Evolutionary conservation across 2,797 vertebrate species (phyloP).

Genomic region (Poecile montanus): DNA sequence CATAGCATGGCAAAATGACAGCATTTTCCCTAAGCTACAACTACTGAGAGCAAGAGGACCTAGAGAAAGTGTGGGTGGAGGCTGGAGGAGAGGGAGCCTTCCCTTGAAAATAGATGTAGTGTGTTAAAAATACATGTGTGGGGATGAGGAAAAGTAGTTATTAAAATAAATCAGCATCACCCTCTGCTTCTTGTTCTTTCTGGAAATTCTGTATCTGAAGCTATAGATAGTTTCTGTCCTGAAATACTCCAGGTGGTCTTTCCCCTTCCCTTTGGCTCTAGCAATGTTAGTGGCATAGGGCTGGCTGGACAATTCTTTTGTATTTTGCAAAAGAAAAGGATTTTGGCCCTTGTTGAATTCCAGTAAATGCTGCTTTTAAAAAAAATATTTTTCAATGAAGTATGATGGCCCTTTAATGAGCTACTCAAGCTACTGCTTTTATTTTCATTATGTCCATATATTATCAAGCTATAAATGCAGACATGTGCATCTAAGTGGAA

Average conservation of each 20-base stretch:
- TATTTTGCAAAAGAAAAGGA: neutral
- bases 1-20: neutral
- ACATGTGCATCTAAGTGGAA: accelerated
- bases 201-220: conserved; percentile 10
- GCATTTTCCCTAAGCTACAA: neutral
- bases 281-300: neutral
- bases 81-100: neutral
- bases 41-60: neutral
- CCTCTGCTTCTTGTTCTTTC: neutral
- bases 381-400: neutral
- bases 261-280: neutral
- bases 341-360: neutral
- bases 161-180: neutral
- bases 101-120: neutral
- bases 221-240: neutral
- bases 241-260: neutral
- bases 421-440: neutral
- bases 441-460: neutral
- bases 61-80: neutral
- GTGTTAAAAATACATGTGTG: neutral
- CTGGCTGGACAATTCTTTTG: too few species aligned
- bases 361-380: neutral
- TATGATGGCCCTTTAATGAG: neutral
- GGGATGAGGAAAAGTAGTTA: neutral
- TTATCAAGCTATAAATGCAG: neutral